Evolutionary conservation across 2,797 vertebrate genomes (phyloP).

Genomic region (Phaenicophaeus curvirostris): DNA sequence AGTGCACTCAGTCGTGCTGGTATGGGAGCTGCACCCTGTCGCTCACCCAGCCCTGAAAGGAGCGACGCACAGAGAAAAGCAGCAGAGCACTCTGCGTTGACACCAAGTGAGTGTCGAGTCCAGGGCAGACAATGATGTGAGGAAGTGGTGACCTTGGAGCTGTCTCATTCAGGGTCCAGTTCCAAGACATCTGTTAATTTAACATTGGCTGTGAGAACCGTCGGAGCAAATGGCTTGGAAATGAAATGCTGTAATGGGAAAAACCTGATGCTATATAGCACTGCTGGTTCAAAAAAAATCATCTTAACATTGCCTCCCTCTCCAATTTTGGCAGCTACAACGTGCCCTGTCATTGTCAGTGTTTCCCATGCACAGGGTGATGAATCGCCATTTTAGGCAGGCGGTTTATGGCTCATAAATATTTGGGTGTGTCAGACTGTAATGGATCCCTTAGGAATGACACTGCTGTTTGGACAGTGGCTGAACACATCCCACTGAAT

Average conservation of each 20-base stretch:
- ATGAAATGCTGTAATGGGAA: not conserved
- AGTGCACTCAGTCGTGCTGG: accelerated
- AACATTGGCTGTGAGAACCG: not conserved
- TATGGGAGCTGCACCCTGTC: not conserved
- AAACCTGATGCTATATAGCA: not conserved
- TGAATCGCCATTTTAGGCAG: slow-evolving; percentile 64
- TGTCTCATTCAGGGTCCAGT: not conserved
- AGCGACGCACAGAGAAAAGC: not conserved
- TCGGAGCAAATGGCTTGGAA: slow-evolving; percentile 10
- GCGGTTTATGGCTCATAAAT: slow-evolving; percentile 71
- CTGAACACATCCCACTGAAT: slow-evolving; percentile 49
- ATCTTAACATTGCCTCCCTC: not conserved
- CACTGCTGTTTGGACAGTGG: slow-evolving; percentile 56
- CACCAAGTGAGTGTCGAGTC: not conserved
- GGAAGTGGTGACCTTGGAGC: not conserved
- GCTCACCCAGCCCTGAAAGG: not conserved
- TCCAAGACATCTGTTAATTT: slow-evolving; percentile 49
- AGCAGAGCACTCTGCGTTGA: not conserved
- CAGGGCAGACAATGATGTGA: not conserved
- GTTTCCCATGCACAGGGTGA: slow-evolving; percentile 24
- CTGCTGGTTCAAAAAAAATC: not conserved
- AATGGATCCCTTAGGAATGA: slow-evolving; percentile 69
- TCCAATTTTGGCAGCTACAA: not conserved
- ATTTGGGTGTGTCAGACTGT: slow-evolving; percentile 69
- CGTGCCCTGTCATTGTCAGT: slow-evolving; percentile 40